Evolutionary conservation across 1,140 invertebrate species (phyloP).

Genomic region (Bactericera cockerelli): DNA sequence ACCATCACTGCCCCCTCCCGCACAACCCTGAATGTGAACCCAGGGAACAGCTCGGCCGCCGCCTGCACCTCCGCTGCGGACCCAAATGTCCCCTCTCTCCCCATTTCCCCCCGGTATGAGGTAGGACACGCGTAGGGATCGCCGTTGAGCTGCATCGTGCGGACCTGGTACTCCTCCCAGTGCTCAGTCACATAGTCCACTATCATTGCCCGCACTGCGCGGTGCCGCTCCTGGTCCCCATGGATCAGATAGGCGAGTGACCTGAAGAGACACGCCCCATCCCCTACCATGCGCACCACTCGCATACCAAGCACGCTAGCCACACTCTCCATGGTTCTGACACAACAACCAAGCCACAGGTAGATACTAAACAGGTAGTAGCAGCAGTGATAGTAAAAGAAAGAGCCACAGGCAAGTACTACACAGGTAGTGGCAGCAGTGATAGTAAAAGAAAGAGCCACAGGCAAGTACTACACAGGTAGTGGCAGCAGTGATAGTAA

Average conservation of each 20-base stretch:
- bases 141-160: background rate
- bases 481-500: too few species aligned
- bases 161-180: background rate
- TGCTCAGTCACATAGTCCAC: background rate
- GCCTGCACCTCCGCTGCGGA: background rate
- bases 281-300: background rate
- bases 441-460: too few species aligned
- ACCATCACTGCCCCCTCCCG: too few species aligned
- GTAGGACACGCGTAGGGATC: background rate
- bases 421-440: too few species aligned
- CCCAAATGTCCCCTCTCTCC: background rate
- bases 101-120: background rate
- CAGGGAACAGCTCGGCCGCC: background rate
- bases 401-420: too few species aligned
- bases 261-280: background rate
- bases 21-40: too few species aligned
- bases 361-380: too few species aligned
- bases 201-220: background rate
- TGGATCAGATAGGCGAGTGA: background rate
- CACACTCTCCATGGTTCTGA: too few species aligned
- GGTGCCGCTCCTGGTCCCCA: background rate
- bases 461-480: too few species aligned
- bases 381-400: too few species aligned
- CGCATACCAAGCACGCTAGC: too few species aligned
- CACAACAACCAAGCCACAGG: too few species aligned